Base-by-base conservation (phyloP, 2,113 vertebrate genomes). In the Apeltes quadracus region DNA sequence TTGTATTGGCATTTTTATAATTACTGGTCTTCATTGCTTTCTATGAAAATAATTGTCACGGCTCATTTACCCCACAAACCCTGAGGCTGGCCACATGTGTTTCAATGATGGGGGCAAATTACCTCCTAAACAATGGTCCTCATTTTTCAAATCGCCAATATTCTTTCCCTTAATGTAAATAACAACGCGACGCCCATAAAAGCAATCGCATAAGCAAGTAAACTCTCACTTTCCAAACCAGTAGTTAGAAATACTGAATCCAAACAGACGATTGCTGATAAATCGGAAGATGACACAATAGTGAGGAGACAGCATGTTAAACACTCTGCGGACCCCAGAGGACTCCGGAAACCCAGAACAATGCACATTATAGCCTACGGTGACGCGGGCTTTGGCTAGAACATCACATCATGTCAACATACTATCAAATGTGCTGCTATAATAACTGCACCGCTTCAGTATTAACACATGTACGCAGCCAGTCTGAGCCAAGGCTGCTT, bases 1-100 rank as follows among this genome's bases (percentile, higher is more conserved):
- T 93, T 86, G 87, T 94, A 94, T 94, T 93, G 93, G 91, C 93
- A 93, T 94, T 92, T 92, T 92, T 93, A 93, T 94, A 94, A 94
- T 94, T 94, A 94, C 91, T 91, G 90, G 79, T 93, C 91, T 91
- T 94, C 92, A 94, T 94, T 94, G 92, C 91, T 91, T 93, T 92
- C 93, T 93, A 94, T 93, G 92, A 94, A 94, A 93, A 93, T 94
- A 92, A 93, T 93, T 70, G 92, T 92, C 92, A 93, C 87, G 93
- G 90, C 92, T 93, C 93, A 94, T 94, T 93, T 90, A 88, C 83
- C 79, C 77, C 76, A 87, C 84, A 88, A 90, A 89, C 91, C 91
- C 89, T 87, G 23, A 73, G 92, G 92, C 88, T 75, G 69, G 75
- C 77, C 82, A 89, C 81, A 93, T 91, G 83, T 63, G 69, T 81